Conservation (phyloP, 2,113 vertebrate species). For the Prionailurus viverrinus region DNA sequence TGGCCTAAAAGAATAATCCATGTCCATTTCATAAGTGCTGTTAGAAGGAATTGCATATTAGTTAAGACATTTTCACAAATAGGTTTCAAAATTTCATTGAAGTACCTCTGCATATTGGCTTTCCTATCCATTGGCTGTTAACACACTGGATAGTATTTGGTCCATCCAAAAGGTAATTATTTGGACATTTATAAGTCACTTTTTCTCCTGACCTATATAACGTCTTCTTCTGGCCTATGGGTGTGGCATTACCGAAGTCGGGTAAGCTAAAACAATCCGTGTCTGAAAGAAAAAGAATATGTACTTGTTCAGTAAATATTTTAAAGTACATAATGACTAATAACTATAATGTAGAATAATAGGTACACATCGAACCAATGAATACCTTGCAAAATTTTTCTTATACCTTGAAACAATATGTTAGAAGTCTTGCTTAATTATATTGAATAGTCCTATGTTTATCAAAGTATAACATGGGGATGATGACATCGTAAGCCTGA, state of each 20-base stretch:
- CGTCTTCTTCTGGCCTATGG: rapidly evolving
- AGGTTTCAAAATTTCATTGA: background rate
- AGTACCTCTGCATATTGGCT: slow-evolving; percentile 54
- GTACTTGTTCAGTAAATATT: background rate
- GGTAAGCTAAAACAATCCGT: background rate
- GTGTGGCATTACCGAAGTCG: background rate
- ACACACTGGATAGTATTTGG: background rate
- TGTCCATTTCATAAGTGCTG: background rate
- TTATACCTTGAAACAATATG: background rate
- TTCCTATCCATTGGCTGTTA: slow-evolving; percentile 59
- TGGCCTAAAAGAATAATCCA: background rate
- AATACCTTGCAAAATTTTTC: background rate
- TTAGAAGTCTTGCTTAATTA: background rate
- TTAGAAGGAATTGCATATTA: background rate
- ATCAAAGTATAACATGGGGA: background rate
- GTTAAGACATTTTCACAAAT: background rate
- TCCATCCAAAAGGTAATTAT: background rate
- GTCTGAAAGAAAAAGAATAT: background rate
- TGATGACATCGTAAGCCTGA: background rate
- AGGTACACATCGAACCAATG: background rate
- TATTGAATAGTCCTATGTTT: background rate
- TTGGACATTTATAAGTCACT: slow-evolving; percentile 14
- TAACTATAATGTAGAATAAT: background rate
- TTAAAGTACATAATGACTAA: background rate
- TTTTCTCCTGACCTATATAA: slow-evolving; percentile 60